These are phyloP conservation scores for Aradus depressus DNA, from an alignment of 2,888 invertebrate species.

Conservation along the genomic window DNA sequence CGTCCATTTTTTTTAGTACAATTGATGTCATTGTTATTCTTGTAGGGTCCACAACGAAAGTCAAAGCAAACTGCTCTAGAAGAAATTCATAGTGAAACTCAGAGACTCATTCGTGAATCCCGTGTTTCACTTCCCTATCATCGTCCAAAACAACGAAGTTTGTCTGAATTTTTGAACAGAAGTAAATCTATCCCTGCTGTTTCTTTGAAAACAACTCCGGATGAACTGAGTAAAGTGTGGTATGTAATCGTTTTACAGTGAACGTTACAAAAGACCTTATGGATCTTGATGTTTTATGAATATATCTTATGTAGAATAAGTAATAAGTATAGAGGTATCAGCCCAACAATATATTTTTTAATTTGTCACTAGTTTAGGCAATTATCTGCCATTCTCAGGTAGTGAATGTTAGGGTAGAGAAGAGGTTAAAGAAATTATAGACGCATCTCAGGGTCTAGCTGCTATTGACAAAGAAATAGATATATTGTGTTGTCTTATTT, in stretches of 20 bases:
- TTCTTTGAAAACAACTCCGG: conserved; percentile 53
- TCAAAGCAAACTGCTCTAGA: conserved; percentile 55
- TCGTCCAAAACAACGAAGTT: conserved; percentile 62
- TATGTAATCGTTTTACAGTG: conserved; percentile 37
- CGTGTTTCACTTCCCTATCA: conserved; percentile 74
- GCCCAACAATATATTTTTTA: too few relatives aligned
- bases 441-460: too few relatives aligned
- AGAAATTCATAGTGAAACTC: conserved; percentile 72
- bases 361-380: too few relatives aligned
- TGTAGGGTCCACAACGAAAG: conserved; percentile 39
- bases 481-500: too few relatives aligned
- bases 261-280: too few relatives aligned
- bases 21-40: conserved; percentile 3
- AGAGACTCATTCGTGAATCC: conserved; percentile 65
- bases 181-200: conserved; percentile 39
- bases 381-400: too few relatives aligned
- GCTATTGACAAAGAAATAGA: too few relatives aligned
- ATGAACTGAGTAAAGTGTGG: conserved; percentile 54
- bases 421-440: too few relatives aligned
- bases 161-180: conserved; percentile 64
- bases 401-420: too few relatives aligned
- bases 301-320: too few relatives aligned
- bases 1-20: neutral
- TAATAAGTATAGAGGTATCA: too few relatives aligned
- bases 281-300: too few relatives aligned